Percentiles rank a stretch among this genome's conserved stretches.
These are phyloP conservation scores for Champsocephalus esox DNA, from an alignment of 2,797 vertebrate species.

Conservation along the genomic window DNA sequence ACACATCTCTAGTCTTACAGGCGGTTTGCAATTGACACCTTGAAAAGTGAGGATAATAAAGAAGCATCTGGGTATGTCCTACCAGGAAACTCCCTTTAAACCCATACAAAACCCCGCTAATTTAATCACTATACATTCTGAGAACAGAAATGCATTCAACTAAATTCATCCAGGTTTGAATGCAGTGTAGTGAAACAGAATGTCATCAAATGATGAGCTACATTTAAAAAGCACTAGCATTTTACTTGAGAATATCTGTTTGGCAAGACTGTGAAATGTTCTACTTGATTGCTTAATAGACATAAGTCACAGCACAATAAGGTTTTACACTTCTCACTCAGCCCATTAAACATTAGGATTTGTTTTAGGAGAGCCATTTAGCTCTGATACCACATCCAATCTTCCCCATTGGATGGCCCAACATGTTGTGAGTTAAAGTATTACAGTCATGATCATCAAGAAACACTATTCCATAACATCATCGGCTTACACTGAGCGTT, in stretches of 20 bases:
- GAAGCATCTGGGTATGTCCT: not conserved
- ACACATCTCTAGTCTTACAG: not conserved
- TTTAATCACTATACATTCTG: not conserved
- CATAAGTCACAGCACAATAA: not conserved
- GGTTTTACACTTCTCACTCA: not conserved
- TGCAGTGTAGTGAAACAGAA: not conserved
- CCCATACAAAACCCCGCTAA: not conserved
- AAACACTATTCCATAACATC: not conserved
- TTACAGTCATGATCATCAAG: not conserved
- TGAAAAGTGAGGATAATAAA: not conserved
- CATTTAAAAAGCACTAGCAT: not conserved
- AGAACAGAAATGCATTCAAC: not conserved
- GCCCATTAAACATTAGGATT: not conserved
- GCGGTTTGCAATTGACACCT: not conserved
- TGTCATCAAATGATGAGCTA: not conserved
- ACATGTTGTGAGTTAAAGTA: not conserved
- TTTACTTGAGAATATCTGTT: not conserved
- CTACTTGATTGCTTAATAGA: too few relatives aligned
- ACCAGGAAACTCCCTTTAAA: slow-evolving; percentile 8
- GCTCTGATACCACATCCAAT: not conserved
- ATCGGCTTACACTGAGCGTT: not conserved
- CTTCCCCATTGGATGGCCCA: not conserved
- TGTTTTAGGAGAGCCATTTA: not conserved
- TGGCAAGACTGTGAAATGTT: not conserved
- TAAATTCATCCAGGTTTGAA: not conserved